Conservation (phyloP, 2,797 vertebrate genomes). For the Erithacus rubecula region DNA sequence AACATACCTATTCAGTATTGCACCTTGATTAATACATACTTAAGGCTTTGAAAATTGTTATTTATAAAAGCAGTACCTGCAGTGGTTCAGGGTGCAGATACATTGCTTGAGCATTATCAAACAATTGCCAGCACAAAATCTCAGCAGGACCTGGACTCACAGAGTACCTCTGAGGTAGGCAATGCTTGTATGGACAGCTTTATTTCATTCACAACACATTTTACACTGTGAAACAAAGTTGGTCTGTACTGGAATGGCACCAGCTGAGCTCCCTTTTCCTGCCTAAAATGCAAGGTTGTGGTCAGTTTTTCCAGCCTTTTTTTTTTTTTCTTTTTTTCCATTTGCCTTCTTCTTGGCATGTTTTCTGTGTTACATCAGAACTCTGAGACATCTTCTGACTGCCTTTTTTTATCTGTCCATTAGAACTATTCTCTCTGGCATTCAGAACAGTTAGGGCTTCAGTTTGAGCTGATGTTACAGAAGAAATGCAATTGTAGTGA, state of each 20-base stretch:
- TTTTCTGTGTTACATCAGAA: neutral
- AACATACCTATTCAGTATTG: neutral
- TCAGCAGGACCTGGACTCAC: neutral
- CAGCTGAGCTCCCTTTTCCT: neutral
- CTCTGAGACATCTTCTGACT: neutral
- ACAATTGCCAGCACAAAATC: neutral
- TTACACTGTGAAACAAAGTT: neutral
- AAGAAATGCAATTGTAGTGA: neutral
- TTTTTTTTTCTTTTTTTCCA: neutral
- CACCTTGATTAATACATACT: neutral
- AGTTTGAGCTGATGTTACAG: neutral
- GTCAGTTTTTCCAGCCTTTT: neutral
- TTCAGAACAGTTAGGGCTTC: neutral
- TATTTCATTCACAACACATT: neutral
- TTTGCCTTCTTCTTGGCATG: neutral
- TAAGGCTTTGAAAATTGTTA: neutral
- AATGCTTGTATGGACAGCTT: neutral
- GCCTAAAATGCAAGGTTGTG: neutral
- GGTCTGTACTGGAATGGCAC: neutral
- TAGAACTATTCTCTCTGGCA: neutral
- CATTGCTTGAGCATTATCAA: neutral
- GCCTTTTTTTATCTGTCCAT: neutral
- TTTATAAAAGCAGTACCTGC: neutral
- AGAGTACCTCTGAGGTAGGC: neutral
- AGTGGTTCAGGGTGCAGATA: neutral